Conservation (phyloP, 2,797 vertebrate genomes). For the Gorsachius magnificus region DNA sequence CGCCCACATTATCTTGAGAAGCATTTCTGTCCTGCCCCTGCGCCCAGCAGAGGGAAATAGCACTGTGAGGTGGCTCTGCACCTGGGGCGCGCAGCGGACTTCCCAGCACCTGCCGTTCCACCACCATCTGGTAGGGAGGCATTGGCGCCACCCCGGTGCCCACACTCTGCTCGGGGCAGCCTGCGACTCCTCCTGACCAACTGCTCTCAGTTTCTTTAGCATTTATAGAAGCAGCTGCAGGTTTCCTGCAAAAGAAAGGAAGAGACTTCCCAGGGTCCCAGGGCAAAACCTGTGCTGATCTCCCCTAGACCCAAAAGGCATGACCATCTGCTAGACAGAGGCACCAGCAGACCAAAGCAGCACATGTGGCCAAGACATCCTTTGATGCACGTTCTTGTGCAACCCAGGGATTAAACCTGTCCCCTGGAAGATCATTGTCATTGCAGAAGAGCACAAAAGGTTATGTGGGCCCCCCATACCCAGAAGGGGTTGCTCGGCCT, state of each 20-base stretch:
- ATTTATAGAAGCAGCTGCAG: not conserved
- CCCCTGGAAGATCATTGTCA: not conserved
- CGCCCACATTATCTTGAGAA: not conserved
- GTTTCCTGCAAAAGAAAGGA: not conserved
- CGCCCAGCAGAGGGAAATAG: not conserved
- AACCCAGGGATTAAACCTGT: not conserved
- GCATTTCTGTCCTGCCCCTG: not conserved
- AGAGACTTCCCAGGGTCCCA: not conserved
- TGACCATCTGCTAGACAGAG: not conserved
- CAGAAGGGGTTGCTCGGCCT: not conserved
- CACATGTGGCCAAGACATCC: rapidly evolving
- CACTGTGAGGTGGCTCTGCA: not conserved
- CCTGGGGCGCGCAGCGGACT: not conserved
- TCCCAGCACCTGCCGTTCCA: not conserved
- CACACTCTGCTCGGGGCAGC: rapidly evolving
- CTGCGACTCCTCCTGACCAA: rapidly evolving
- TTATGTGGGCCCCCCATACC: rapidly evolving
- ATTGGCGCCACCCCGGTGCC: rapidly evolving
- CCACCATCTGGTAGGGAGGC: rapidly evolving
- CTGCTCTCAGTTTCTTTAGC: not conserved
- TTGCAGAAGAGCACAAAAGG: not conserved
- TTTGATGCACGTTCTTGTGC: not conserved
- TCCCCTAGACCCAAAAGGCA: not conserved
- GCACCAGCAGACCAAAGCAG: not conserved
- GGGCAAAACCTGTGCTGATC: not conserved